Evolutionary conservation across 92 coral and sea anemone genomes (phyloP).

Genomic region (Isaurus tuberculatus): DNA sequence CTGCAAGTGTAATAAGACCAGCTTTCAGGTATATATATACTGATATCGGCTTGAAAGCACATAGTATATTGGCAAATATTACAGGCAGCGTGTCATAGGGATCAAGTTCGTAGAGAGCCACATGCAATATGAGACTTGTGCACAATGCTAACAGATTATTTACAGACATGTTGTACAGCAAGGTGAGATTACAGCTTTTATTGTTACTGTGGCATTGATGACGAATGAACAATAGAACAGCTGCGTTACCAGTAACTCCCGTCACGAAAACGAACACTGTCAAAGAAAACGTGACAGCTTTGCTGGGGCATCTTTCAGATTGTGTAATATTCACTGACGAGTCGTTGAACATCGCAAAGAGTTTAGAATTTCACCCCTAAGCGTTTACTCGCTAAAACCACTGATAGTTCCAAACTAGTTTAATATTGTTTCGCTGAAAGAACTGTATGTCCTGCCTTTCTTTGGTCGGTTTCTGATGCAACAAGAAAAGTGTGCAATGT

Average conservation of each 20-base stretch:
- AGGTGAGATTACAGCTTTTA: not conserved
- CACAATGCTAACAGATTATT: conserved; percentile 26
- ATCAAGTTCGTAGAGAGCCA: conserved; percentile 1
- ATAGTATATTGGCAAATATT: conserved; percentile 23
- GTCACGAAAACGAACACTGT: not conserved
- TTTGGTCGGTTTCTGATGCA: not conserved
- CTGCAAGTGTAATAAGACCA: conserved; percentile 43
- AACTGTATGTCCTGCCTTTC: not conserved
- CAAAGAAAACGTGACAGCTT: conserved; percentile 41
- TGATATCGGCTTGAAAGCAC: conserved; percentile 40
- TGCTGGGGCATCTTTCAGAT: not conserved
- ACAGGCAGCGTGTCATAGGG: not conserved
- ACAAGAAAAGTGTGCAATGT: not conserved
- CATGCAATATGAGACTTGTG: conserved; percentile 21
- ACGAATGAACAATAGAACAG: conserved; percentile 34
- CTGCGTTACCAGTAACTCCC: conserved; percentile 9
- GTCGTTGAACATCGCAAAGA: conserved; percentile 14
- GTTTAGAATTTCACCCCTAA: not conserved
- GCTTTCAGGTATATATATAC: conserved; percentile 40
- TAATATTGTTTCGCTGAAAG: not conserved
- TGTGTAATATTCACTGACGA: not conserved
- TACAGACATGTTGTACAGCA: conserved; percentile 39
- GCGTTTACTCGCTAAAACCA: not conserved
- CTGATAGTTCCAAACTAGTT: not conserved
- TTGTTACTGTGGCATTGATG: not conserved